Evolutionary conservation across 2,113 vertebrate genomes (phyloP).

Genomic region (Etia nguti): DNA sequence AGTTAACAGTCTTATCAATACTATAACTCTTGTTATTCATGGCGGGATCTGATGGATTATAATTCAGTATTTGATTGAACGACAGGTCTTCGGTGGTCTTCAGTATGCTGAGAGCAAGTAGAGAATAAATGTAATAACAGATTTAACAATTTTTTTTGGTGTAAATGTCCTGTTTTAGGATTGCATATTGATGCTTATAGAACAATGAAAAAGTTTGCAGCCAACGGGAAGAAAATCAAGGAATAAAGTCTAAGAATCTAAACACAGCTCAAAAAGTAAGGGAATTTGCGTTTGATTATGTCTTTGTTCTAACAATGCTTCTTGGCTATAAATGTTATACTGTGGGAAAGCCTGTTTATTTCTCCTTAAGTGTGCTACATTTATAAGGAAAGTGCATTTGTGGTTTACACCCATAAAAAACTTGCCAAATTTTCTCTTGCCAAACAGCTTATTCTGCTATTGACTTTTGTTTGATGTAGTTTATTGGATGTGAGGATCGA

Average conservation of each 20-base stretch:
- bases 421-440: neutral
- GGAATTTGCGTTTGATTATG: neutral
- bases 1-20: neutral
- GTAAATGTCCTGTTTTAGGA: neutral
- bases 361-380: neutral
- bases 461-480: neutral
- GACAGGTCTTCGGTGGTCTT: neutral
- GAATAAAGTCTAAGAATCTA: neutral
- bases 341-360: neutral
- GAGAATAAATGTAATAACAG: neutral
- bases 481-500: neutral
- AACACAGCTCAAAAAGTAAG: neutral
- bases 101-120: neutral
- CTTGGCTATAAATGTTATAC: neutral
- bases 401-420: neutral
- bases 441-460: neutral
- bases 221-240: fast-evolving
- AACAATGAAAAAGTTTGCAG: neutral
- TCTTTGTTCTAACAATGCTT: neutral
- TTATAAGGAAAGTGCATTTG: neutral
- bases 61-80: neutral
- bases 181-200: neutral
- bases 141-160: neutral
- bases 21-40: neutral
- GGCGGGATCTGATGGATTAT: neutral